Conservation (phyloP, 1,140 invertebrate species). For the Oncopeltus fasciatus region DNA sequence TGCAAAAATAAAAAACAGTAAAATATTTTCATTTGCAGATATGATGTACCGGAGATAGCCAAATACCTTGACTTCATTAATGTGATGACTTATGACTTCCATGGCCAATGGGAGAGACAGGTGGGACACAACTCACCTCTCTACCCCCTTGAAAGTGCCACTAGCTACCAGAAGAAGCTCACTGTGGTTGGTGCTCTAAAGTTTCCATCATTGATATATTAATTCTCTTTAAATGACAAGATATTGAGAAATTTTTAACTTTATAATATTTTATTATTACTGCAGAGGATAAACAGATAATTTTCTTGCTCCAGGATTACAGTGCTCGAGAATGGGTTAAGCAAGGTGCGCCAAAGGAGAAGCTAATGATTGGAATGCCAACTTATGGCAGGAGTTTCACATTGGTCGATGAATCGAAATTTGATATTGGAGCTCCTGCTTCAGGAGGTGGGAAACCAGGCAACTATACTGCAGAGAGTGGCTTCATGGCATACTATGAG, state of each 20-base stretch:
- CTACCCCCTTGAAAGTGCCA: conserved; percentile 73
- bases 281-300: too few species aligned
- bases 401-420: conserved; percentile 71
- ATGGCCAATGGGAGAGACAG: conserved; percentile 81
- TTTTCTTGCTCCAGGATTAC: conserved; percentile 48
- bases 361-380: conserved; percentile 87
- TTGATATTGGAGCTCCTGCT: conserved; percentile 84
- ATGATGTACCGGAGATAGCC: conserved; percentile 83
- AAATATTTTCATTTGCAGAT: too few species aligned
- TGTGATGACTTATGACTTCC: conserved; percentile 91
- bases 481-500: conserved; percentile 89
- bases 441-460: conserved; percentile 69
- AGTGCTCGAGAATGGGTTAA: conserved; percentile 85
- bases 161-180: conserved; percentile 77
- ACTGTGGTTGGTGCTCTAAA: conserved; percentile 74
- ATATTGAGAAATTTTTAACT: too few species aligned
- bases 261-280: too few species aligned
- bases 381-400: conserved; percentile 91
- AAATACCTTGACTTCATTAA: conserved; percentile 90
- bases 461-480: conserved; percentile 73
- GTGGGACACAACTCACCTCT: conserved; percentile 86
- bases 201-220: too few species aligned
- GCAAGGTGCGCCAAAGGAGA: conserved; percentile 86
- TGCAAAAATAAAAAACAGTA: too few species aligned
- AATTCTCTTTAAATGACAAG: too few species aligned